Evolutionary conservation across 2,113 vertebrate species (phyloP).

Genomic region (Crotalus viridis): DNA sequence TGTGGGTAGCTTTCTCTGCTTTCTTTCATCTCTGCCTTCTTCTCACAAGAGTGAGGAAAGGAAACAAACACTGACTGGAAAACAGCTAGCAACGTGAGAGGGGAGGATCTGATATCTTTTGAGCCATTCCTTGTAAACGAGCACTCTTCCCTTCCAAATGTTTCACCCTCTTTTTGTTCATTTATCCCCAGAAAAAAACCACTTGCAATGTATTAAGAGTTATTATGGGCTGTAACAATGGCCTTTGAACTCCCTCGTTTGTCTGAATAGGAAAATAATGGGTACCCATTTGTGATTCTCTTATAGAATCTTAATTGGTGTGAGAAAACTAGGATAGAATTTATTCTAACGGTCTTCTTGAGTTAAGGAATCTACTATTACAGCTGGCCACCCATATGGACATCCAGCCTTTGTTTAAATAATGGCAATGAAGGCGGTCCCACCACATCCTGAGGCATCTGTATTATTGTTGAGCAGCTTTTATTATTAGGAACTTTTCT

Average conservation of each 20-base stretch:
- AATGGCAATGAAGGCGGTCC: background rate
- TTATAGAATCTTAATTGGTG: background rate
- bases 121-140: no score
- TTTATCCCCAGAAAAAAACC: background rate
- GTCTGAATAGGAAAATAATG: background rate
- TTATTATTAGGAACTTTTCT: background rate
- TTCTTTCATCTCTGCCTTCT: rapidly evolving
- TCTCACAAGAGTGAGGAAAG: conserved; percentile 5
- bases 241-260: background rate
- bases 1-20: conserved; percentile 24
- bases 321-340: background rate
- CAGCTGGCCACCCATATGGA: background rate
- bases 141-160: background rate
- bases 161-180: background rate
- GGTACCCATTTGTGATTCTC: background rate
- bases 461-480: background rate
- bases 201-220: background rate
- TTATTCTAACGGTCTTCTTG: background rate
- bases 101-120: background rate
- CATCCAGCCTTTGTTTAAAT: background rate
- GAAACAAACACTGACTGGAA: background rate
- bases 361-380: background rate
- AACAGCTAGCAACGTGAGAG: background rate
- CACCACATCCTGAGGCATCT: background rate
- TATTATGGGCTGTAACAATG: background rate